Conservation (phyloP, 2,888 invertebrate genomes). For the Poecilobothrus nobilitatus region DNA sequence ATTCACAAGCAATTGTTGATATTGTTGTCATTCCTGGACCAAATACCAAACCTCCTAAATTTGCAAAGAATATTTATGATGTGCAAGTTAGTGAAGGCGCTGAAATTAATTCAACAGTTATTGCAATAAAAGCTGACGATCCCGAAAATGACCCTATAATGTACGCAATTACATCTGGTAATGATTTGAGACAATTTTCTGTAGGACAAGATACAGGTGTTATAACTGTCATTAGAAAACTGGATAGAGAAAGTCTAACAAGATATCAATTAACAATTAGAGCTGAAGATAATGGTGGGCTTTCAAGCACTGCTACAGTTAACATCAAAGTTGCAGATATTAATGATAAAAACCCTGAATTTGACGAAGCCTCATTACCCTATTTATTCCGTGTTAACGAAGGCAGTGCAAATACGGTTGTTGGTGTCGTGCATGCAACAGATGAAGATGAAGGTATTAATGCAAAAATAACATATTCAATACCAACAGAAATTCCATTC, state of each 20-base stretch:
- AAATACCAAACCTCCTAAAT: slow-evolving; percentile 71
- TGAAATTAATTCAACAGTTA: slow-evolving; percentile 76
- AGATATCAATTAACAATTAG: slow-evolving; percentile 78
- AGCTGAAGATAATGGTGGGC: slow-evolving; percentile 77
- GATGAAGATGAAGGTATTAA: slow-evolving; percentile 82
- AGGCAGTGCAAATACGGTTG: slow-evolving; percentile 51
- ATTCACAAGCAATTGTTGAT: slow-evolving; percentile 79
- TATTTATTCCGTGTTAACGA: slow-evolving; percentile 77
- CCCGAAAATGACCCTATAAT: slow-evolving; percentile 80
- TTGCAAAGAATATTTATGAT: slow-evolving; percentile 72
- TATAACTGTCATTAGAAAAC: slow-evolving; percentile 72
- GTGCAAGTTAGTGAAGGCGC: slow-evolving; percentile 85
- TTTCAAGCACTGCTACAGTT: slow-evolving; percentile 73
- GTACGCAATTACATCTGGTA: slow-evolving; percentile 80
- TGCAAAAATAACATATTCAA: slow-evolving; percentile 69
- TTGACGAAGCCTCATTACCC: slow-evolving; percentile 61
- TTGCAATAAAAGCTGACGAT: slow-evolving; percentile 75
- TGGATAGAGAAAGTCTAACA: slow-evolving; percentile 83
- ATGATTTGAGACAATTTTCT: slow-evolving; percentile 78
- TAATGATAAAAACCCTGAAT: slow-evolving; percentile 86
- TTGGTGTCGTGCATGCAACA: slow-evolving; percentile 75
- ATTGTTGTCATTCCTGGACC: slow-evolving; percentile 75
- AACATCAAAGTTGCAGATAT: slow-evolving; percentile 85
- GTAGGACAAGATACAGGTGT: slow-evolving; percentile 82
- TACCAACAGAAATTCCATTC: slow-evolving; percentile 72